A percentile compares a stretch with the other conserved stretches of the same genome.
Conservation (phyloP, 2,797 vertebrate species). For the Saguinus oedipus region DNA sequence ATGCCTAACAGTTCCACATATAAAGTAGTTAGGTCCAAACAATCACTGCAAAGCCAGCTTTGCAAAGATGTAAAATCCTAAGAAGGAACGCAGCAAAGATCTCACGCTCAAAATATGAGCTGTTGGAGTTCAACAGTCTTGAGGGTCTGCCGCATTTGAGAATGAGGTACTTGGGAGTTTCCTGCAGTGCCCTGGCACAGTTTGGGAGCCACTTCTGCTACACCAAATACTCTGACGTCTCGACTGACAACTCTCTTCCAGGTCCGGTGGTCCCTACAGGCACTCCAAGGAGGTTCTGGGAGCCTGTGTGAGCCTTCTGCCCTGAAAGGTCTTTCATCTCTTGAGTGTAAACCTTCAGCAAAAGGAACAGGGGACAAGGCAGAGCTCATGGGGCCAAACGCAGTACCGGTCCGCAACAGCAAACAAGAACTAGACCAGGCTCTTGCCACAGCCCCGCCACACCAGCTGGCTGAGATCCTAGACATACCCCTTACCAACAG, state of each 20-base stretch:
- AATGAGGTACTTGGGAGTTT: not conserved
- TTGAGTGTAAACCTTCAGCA: not conserved
- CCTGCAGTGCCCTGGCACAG: not conserved
- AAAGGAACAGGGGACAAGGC: not conserved
- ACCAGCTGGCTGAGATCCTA: not conserved
- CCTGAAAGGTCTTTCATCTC: not conserved
- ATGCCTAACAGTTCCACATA: not conserved
- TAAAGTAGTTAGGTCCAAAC: not conserved
- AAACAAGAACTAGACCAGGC: not conserved
- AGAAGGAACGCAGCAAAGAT: not conserved
- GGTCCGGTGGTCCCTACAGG: not conserved
- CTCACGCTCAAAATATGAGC: not conserved
- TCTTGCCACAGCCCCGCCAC: not conserved
- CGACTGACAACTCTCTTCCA: not conserved
- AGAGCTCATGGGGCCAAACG: not conserved
- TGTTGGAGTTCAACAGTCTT: rapidly evolving
- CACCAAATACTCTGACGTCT: not conserved
- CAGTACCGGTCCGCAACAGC: not conserved
- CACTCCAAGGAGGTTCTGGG: not conserved
- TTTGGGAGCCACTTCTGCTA: not conserved
- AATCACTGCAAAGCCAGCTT: not conserved
- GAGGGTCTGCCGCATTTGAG: not conserved
- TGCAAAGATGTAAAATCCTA: not conserved
- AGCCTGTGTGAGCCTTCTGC: not conserved
- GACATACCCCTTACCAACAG: not conserved